Evolutionary conservation across 2,113 vertebrate genomes (phyloP), one percentile per base, ranked within the genome.

Genomic region (Brienomyrus longianalis): DNA sequence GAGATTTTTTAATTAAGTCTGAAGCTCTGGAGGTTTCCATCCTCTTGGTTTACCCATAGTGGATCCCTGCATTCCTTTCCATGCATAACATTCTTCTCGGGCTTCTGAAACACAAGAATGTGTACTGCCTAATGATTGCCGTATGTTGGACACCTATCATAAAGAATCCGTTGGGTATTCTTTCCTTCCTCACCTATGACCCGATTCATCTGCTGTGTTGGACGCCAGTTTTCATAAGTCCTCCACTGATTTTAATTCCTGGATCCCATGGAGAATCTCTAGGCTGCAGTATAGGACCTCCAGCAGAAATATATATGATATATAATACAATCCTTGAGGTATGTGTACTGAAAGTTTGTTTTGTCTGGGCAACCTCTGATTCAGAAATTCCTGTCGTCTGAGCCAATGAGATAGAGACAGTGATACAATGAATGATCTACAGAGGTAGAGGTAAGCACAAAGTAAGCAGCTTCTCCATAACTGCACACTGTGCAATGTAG

Each of bases 1-100:
- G 51, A 93, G 93, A 89, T 91, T 92, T 92, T 93, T 93, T 94
- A 94, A 95, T 95, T 94, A 94, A 93, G 92, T 95, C 92, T 93
- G 90, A 90, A 85, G 91, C 92, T 94, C 93, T 88, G 85, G 92
- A 94, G 92, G 92, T 90, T 88, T 90, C 89, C 92, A 90, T 87
- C 86, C 80, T 88, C 89, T 89, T 17, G 62, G 88, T 80, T 89
- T 92, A 89, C 66, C 91, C 70, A 83, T 47, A 19, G 89, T 86
- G 35, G 43, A 83, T 59, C 74, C 90, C 74, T 77, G 3, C 90
- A 84, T 91, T 92, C 91, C 56, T 87, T 91, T 90, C 89, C 89
- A 89, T 91, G 91, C 89, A 62, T 86, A 80, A 88, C 91, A 90
- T 91, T 90, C 70, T 91, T 70, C 62, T 89, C 86, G 83, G 88